Conservation (phyloP, 2,113 vertebrate species). For the Alces alces region DNA sequence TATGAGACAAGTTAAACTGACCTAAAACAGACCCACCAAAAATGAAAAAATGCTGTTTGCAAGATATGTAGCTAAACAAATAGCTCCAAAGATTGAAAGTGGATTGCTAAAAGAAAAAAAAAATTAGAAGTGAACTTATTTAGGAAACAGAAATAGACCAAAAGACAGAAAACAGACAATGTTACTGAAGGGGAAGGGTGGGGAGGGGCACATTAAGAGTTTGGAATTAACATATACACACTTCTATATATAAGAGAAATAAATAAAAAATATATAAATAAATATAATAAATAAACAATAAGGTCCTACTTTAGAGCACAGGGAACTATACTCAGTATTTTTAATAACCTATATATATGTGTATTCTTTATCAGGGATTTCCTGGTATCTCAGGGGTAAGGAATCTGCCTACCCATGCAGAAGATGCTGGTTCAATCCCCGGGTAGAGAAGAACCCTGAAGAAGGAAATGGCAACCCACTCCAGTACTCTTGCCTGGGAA, state of each 20-base stretch:
- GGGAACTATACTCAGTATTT: neutral
- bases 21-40: neutral
- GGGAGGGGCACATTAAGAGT: neutral
- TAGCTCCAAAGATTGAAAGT: neutral
- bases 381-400: neutral
- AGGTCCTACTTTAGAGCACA: neutral
- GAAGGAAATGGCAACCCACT: neutral
- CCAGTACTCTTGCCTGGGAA: neutral
- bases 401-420: neutral
- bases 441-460: neutral
- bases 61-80: neutral
- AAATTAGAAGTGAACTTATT: neutral
- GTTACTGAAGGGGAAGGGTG: neutral
- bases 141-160: neutral
- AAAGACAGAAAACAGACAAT: neutral
- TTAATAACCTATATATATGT: neutral
- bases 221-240: neutral
- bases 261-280: no score
- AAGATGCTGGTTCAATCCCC: neutral
- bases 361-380: neutral
- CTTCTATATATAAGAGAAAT: neutral
- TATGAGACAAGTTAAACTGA: neutral
- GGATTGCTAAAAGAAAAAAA: neutral
- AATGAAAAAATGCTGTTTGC: neutral
- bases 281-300: neutral